phyloP scores from a whole-genome alignment of 2,113 vertebrate genomes.

The Cinclus cinclus region DNA sequence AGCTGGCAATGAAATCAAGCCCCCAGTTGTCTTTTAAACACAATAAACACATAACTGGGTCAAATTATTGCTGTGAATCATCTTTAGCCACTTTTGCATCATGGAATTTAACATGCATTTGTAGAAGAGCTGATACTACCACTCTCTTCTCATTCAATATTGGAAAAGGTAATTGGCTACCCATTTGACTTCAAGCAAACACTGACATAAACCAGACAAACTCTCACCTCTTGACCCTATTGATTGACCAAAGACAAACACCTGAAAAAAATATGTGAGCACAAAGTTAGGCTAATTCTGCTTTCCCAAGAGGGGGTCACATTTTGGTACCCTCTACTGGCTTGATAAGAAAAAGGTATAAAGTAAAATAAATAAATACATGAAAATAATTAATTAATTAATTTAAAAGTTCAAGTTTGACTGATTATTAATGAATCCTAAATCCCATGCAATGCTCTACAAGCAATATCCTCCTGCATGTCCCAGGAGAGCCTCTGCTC shows the following conservation, averaged over 20 bases:
- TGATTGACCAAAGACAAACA: constrained; percentile 58
- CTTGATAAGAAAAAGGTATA: neutral
- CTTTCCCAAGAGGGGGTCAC: neutral
- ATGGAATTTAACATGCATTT: constrained; percentile 60
- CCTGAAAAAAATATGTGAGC: neutral
- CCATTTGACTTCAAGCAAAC: constrained; percentile 65
- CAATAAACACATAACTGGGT: constrained; percentile 42
- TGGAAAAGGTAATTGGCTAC: constrained; percentile 72
- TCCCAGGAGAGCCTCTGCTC: neutral
- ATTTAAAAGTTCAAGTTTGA: neutral
- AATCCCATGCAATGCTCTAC: neutral
- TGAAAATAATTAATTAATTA: neutral
- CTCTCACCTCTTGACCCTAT: constrained; percentile 62
- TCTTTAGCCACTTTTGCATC: constrained; percentile 55
- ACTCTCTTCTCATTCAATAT: constrained; percentile 48
- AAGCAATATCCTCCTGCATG: neutral
- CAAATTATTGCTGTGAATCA: constrained; percentile 43
- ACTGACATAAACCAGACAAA: constrained; percentile 65
- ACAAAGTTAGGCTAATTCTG: neutral
- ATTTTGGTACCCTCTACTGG: neutral
- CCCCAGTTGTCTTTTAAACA: constrained; percentile 8
- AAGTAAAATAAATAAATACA: neutral
- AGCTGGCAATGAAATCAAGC: constrained; percentile 39
- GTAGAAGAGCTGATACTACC: constrained; percentile 60
- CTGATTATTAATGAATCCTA: constrained; percentile 19